Conservation (phyloP, 2,888 invertebrate genomes). For the Ernsta delagoae region DNA sequence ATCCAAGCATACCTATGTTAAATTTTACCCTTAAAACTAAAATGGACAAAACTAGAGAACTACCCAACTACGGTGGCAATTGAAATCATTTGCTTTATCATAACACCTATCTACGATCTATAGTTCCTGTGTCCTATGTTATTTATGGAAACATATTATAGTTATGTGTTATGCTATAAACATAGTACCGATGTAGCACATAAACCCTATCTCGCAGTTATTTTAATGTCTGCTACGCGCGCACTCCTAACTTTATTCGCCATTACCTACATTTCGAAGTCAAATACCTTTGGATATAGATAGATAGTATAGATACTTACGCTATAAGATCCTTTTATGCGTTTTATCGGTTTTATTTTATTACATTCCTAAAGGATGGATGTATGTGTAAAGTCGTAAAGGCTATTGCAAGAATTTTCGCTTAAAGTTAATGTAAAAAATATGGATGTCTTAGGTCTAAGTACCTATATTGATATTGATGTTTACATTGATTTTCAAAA, state of each 20-base stretch:
- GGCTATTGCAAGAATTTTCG: not conserved
- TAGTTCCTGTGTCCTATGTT: too few relatives aligned
- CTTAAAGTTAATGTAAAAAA: not conserved
- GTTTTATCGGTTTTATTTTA: slow-evolving; percentile 4
- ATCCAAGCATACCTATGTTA: too few relatives aligned
- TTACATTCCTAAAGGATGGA: not conserved
- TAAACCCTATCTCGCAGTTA: slow-evolving; percentile 7
- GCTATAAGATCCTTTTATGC: slow-evolving; percentile 9
- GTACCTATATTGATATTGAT: too few relatives aligned
- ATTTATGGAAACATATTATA: too few relatives aligned
- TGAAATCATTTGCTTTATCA: too few relatives aligned
- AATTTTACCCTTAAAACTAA: too few relatives aligned
- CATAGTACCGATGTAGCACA: not conserved
- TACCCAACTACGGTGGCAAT: too few relatives aligned
- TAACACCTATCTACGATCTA: too few relatives aligned
- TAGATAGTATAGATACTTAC: not conserved
- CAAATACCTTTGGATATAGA: not conserved
- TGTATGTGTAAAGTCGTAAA: not conserved
- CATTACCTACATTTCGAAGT: slow-evolving; percentile 12
- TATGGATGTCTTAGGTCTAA: too few relatives aligned
- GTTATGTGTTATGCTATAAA: too few relatives aligned
- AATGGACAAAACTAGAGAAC: too few relatives aligned
- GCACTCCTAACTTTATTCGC: slow-evolving; percentile 9
- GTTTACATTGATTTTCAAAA: too few relatives aligned
- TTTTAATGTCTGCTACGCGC: slow-evolving; percentile 12